Base-by-base conservation (phyloP, 2,797 vertebrate genomes). In the Paratrypauchen microcephalus region DNA sequence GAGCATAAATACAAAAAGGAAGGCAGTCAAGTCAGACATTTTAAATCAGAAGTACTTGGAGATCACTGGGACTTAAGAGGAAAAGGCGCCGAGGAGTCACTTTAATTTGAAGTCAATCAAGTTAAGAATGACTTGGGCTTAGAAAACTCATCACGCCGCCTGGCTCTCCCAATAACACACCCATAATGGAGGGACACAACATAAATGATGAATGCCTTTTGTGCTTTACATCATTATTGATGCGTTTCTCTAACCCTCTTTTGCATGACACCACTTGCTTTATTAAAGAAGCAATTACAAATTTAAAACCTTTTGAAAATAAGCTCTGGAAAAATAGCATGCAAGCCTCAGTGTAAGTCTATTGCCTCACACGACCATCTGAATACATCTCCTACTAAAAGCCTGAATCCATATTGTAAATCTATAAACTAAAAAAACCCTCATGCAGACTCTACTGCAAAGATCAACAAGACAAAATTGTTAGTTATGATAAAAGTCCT, bases 211-310 rank as follows among this genome's bases (percentile, higher is more conserved):
- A 59, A 91, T 81, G 39, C 55, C 79, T 84, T 86, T 86, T 88
- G 75, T 86, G 70, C 72, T 79, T 83, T 74, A 66, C 78, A 82
- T 88, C 82, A 83, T 75, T 86, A 90, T 84, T 89, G 83, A 90
- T 89, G 86, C 71, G 83, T 86, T 86, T 85, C 73, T 74, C 83
- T 69, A n/a, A 70, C 79, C 83, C 71, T 65, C 79, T 75, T 72
- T 82, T 84, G 70, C 82, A 79, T 79, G 67, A 72, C 75, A 78
- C 30, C 61, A 70, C 78, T 77, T 89, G 78, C 83, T 88, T 90
- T 87, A 88, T 88, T 85, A 86, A 89, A 88, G 28, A 88, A 54
- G 32, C 69, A 78, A 88, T 88, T 86, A 88, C 85, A 71, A 87
- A 91, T 91, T 89, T 66, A 89, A 78, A 83, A 69, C 66, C 59